Evolutionary conservation across 2,888 invertebrate species (phyloP).

Genomic region (Polyommatus icarus): DNA sequence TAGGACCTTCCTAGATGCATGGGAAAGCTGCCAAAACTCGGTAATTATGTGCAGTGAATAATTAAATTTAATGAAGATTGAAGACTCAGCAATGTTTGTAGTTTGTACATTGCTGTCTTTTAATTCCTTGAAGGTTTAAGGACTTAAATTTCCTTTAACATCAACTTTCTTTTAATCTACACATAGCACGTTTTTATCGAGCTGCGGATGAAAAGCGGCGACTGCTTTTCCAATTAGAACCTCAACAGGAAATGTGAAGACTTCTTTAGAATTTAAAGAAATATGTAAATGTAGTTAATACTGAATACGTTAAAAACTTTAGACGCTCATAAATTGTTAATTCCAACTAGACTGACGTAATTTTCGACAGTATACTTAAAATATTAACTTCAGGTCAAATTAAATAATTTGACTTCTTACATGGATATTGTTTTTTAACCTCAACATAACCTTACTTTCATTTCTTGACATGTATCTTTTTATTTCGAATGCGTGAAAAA

Average conservation of each 20-base stretch:
- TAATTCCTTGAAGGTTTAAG: too few relatives aligned
- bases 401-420: not conserved
- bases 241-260: not conserved
- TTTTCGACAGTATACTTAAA: not conserved
- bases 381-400: not conserved
- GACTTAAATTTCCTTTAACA: not conserved
- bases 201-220: not conserved
- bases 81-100: not conserved
- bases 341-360: not conserved
- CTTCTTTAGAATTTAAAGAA: conserved; percentile 2
- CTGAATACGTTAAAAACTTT: not conserved
- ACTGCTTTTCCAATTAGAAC: not conserved
- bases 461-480: conserved; percentile 6
- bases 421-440: not conserved
- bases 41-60: not conserved
- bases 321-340: not conserved
- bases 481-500: not conserved
- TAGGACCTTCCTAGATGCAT: not conserved
- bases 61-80: not conserved
- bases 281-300: not conserved
- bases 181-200: not conserved
- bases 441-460: not conserved
- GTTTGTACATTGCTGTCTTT: too few relatives aligned
- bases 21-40: not conserved
- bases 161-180: not conserved